A percentile compares a stretch with the other conserved stretches of the same genome.
phyloP scores from a whole-genome alignment of 1,140 invertebrate species.

The Dreissena rostriformis region DNA sequence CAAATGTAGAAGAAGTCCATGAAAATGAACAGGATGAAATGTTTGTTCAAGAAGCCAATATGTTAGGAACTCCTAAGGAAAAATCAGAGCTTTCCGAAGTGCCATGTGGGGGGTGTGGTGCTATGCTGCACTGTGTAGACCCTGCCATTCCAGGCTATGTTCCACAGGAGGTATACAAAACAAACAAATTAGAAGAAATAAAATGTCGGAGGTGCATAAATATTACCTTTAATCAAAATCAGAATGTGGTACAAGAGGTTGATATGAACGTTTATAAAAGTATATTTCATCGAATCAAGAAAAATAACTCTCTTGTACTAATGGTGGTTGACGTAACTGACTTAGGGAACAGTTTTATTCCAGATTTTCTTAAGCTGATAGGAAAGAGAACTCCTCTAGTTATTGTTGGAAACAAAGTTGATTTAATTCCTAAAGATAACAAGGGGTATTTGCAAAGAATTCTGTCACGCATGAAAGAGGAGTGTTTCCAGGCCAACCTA shows the following conservation, averaged over 20 bases:
- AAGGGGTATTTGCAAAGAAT: slow-evolving; percentile 88
- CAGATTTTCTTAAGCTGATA: slow-evolving; percentile 78
- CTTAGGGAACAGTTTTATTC: slow-evolving; percentile 85
- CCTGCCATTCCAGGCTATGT: slow-evolving; percentile 83
- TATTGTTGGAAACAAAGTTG: slow-evolving; percentile 97
- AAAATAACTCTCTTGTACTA: slow-evolving; percentile 87
- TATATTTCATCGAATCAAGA: slow-evolving; percentile 86
- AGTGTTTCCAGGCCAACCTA: slow-evolving; percentile 85
- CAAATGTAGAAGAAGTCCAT: not conserved
- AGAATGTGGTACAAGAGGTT: slow-evolving; percentile 12
- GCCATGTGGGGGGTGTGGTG: slow-evolving; percentile 95
- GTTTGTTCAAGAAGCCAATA: not conserved
- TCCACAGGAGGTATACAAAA: slow-evolving; percentile 91
- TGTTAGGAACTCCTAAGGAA: slow-evolving; percentile 74
- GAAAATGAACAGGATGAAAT: slow-evolving; percentile 32
- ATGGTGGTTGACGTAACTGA: slow-evolving; percentile 95
- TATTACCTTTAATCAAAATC: slow-evolving; percentile 86
- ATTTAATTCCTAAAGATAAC: slow-evolving; percentile 93
- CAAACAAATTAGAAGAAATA: slow-evolving; percentile 81
- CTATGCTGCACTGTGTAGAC: slow-evolving; percentile 92
- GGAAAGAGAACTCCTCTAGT: slow-evolving; percentile 84
- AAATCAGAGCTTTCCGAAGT: slow-evolving; percentile 65
- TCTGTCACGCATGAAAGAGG: slow-evolving; percentile 84
- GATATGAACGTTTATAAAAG: slow-evolving; percentile 87
- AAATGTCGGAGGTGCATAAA: slow-evolving; percentile 97